Evolutionary conservation across 2,113 vertebrate genomes (phyloP).

Genomic region (Diphyllodes magnificus): DNA sequence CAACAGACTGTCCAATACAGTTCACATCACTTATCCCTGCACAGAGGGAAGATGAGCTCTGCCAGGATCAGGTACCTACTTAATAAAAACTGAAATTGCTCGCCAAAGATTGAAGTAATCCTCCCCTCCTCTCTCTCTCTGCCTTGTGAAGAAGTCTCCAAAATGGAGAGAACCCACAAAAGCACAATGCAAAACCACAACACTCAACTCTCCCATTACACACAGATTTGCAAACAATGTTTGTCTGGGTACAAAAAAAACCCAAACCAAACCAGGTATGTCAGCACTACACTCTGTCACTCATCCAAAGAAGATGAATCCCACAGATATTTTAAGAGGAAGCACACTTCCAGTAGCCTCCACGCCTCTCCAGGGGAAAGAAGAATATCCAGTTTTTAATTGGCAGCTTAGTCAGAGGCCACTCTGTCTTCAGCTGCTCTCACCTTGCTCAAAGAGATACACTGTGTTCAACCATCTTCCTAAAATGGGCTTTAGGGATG

Average conservation of each 20-base stretch:
- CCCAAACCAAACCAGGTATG: not conserved
- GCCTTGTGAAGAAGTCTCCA: not conserved
- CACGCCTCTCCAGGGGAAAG: not conserved
- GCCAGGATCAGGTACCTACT: not conserved
- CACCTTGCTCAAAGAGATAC: conserved; percentile 11
- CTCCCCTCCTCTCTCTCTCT: not conserved
- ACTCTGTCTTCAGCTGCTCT: not conserved
- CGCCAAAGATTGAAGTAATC: conserved; percentile 1
- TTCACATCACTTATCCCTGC: not conserved
- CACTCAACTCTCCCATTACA: not conserved
- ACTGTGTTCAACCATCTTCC: not conserved
- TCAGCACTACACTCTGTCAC: not conserved
- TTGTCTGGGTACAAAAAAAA: not conserved
- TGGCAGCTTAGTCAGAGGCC: conserved; percentile 33
- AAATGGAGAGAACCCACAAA: not conserved
- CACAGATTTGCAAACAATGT: not conserved
- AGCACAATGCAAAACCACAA: not conserved
- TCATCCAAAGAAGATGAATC: not conserved
- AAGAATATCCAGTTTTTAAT: conserved; percentile 60
- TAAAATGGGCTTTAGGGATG: not conserved
- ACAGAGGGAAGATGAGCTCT: not conserved
- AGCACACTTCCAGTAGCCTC: not conserved
- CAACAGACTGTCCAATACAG: not conserved
- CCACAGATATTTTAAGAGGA: not conserved
- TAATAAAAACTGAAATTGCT: not conserved